Percentiles rank a stretch among this genome's conserved stretches.
Evolutionary conservation across 2,888 invertebrate species (phyloP).

Genomic region (Pollenia labialis): DNA sequence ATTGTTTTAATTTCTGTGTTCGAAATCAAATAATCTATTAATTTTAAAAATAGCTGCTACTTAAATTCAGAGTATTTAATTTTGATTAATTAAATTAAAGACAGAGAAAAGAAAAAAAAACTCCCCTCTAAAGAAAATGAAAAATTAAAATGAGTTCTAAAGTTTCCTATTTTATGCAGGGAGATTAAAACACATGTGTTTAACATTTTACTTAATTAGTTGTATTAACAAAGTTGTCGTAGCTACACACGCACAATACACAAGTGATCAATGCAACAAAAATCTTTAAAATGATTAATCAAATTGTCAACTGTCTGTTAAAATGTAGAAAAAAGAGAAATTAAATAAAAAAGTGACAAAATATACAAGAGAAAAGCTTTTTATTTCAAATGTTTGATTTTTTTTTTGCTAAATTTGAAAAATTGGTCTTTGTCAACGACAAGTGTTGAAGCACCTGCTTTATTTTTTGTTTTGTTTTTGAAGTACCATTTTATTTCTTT

Average conservation of each 20-base stretch:
- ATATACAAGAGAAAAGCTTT: conserved; percentile 30
- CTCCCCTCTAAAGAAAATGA: conserved; percentile 19
- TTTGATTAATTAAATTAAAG: conserved; percentile 60
- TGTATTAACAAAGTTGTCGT: conserved; percentile 1
- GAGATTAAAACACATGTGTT: conserved; percentile 62
- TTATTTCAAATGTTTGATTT: conserved; percentile 19
- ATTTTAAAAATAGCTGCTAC: conserved; percentile 41
- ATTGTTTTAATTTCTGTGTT: neutral
- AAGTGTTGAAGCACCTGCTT: conserved; percentile 64
- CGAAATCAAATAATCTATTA: conserved; percentile 46
- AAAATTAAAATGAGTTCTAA: conserved; percentile 31
- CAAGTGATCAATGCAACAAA: neutral
- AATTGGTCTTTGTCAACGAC: conserved; percentile 58
- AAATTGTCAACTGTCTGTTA: conserved; percentile 67
- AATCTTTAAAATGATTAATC: conserved; percentile 69
- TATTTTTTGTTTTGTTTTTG: conserved; percentile 11
- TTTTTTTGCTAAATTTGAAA: neutral
- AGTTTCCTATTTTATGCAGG: neutral
- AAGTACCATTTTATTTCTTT: conserved; percentile 11
- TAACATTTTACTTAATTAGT: conserved; percentile 69
- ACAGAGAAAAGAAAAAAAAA: conserved; percentile 8
- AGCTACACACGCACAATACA: no score
- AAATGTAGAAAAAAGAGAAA: conserved; percentile 11
- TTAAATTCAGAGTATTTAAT: conserved; percentile 34
- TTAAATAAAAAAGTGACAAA: conserved; percentile 42